phyloP scores from a whole-genome alignment of 2,888 invertebrate species.

The Caenorhabditis sulstoni region DNA sequence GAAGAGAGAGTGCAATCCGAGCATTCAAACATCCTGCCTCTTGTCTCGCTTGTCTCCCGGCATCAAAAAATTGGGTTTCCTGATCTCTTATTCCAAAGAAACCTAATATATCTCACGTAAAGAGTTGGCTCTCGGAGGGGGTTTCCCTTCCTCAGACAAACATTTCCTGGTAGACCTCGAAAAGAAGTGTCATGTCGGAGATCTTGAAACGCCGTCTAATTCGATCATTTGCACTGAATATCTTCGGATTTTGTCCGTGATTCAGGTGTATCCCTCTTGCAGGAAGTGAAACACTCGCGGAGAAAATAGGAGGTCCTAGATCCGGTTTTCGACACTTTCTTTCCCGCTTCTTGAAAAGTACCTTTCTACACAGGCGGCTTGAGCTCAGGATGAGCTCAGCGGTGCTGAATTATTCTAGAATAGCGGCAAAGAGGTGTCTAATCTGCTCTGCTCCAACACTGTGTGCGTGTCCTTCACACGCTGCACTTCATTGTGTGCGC shows the following conservation, averaged over 20 bases:
- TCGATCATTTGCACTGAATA: constrained; percentile 7
- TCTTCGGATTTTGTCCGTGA: neutral
- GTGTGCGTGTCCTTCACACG: constrained; percentile 43
- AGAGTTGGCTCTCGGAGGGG: neutral
- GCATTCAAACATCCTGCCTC: constrained; percentile 15
- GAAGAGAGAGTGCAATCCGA: constrained; percentile 42
- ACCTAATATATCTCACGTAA: constrained; percentile 29
- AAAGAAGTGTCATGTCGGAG: neutral
- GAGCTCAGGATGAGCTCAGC: constrained; percentile 32
- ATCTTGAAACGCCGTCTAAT: constrained; percentile 18
- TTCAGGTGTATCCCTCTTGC: neutral
- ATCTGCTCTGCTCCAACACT: constrained; percentile 36
- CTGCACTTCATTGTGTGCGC: constrained; percentile 45
- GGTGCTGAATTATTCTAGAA: constrained; percentile 50
- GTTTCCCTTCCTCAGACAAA: neutral
- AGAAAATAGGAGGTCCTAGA: no score
- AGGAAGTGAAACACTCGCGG: constrained; percentile 9
- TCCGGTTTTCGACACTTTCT: constrained; percentile 12
- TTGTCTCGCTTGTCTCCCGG: neutral
- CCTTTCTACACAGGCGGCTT: constrained; percentile 26
- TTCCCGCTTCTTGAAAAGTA: constrained; percentile 19
- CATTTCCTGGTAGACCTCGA: constrained; percentile 29
- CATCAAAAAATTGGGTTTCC: constrained; percentile 24
- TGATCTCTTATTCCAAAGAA: constrained; percentile 47
- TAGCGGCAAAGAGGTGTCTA: constrained; percentile 36